Percentiles rank a stretch among this genome's conserved stretches.
These are phyloP conservation scores for Fulmarus glacialis DNA, from an alignment of 2,113 vertebrate genomes.

Conservation along the genomic window DNA sequence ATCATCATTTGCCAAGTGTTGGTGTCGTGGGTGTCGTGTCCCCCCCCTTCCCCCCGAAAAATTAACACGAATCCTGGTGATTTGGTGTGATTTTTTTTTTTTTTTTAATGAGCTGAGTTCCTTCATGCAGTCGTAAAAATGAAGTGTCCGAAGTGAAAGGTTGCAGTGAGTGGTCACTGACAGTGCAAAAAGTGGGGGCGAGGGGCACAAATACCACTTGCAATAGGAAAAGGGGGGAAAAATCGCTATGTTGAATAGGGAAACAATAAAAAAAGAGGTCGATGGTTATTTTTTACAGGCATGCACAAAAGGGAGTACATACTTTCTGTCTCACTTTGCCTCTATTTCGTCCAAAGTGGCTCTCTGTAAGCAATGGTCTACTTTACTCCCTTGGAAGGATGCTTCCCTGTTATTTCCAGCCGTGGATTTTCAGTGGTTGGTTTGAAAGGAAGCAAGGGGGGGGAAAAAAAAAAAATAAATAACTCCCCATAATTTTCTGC, in stretches of 20 bases:
- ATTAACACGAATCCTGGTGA: neutral
- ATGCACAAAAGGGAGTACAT: neutral
- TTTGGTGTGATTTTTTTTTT: neutral
- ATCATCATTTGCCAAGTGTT: neutral
- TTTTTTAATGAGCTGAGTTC: neutral
- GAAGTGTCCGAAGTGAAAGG: constrained; percentile 9
- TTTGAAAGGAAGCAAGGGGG: neutral
- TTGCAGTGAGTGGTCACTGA: neutral
- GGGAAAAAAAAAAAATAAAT: neutral
- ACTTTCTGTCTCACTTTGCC: neutral
- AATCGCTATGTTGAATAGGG: neutral
- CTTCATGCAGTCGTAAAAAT: constrained; percentile 15
- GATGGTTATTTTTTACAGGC: neutral
- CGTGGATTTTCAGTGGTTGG: neutral
- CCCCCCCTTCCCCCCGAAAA: neutral
- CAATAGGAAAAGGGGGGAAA: neutral
- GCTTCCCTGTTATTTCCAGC: neutral
- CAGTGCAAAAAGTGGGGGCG: neutral
- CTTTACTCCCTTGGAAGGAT: neutral
- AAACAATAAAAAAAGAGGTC: neutral
- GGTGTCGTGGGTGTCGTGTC: neutral
- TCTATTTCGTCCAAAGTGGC: neutral
- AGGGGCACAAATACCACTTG: neutral
- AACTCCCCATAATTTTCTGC: neutral
- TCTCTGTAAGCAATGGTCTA: neutral